phyloP scores from a whole-genome alignment of 2,797 vertebrate species.

The Graptemys geographica region DNA sequence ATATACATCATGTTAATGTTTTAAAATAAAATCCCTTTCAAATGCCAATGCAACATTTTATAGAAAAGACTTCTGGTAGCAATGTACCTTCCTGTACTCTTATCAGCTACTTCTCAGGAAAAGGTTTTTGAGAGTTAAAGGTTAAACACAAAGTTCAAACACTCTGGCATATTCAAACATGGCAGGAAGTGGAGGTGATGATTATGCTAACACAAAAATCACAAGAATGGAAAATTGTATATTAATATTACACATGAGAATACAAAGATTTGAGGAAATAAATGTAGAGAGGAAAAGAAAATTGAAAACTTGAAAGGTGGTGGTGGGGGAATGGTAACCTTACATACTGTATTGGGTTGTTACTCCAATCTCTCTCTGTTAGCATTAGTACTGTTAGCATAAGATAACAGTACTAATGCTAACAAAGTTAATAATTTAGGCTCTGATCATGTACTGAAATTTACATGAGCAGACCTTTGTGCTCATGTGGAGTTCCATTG shows the following conservation, averaged over 20 bases:
- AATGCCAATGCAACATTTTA: background rate
- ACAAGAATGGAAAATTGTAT: background rate
- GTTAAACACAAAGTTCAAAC: constrained; percentile 6
- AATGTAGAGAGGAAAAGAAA: background rate
- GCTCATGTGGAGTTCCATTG: background rate
- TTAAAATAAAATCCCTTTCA: background rate
- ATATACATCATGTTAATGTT: background rate
- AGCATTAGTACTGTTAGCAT: background rate
- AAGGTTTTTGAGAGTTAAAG: background rate
- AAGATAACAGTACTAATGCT: too few relatives aligned
- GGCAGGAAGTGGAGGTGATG: background rate
- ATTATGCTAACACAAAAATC: background rate
- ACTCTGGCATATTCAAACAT: accelerated
- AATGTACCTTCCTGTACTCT: constrained; percentile 19
- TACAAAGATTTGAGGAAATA: background rate
- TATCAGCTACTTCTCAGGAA: background rate
- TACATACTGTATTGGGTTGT: background rate
- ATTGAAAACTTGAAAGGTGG: background rate
- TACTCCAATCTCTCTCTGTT: background rate
- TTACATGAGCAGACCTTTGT: background rate
- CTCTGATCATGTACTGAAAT: background rate
- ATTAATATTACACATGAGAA: background rate
- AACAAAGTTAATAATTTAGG: background rate
- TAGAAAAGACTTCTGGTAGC: constrained; percentile 19
- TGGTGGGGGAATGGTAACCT: accelerated